Percentiles rank a stretch among this genome's conserved stretches.
Conservation (phyloP, 2,888 invertebrate genomes). For the Epistrophe grossulariae region DNA sequence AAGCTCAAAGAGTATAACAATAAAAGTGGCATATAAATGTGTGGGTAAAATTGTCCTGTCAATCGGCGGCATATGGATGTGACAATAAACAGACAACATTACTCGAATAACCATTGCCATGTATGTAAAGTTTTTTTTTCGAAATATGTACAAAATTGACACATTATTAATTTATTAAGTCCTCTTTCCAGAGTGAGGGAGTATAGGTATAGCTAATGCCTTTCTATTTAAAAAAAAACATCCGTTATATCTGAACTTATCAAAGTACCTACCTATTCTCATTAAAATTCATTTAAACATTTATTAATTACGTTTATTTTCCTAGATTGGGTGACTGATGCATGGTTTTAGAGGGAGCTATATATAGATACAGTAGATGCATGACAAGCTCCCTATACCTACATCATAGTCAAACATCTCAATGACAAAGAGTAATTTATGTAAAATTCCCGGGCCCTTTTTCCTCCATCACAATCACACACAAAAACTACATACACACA, state of each 20-base stretch:
- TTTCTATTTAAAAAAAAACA: neutral
- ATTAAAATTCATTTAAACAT: constrained; percentile 62
- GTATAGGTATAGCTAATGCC: too few relatives aligned
- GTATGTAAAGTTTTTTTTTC: too few relatives aligned
- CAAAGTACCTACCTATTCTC: constrained; percentile 19
- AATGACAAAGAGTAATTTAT: constrained; percentile 60
- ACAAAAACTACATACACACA: neutral
- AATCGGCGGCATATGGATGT: too few relatives aligned
- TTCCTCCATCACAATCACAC: neutral
- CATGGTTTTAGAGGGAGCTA: neutral
- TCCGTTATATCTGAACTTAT: neutral
- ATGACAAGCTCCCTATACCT: neutral
- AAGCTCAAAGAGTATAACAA: too few relatives aligned
- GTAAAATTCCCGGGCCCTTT: constrained; percentile 19
- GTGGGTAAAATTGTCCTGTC: too few relatives aligned
- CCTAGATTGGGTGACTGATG: constrained; percentile 11
- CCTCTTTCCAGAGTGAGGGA: too few relatives aligned
- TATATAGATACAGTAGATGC: too few relatives aligned
- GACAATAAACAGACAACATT: too few relatives aligned
- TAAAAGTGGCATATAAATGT: too few relatives aligned
- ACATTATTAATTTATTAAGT: too few relatives aligned
- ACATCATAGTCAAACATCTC: constrained; percentile 43
- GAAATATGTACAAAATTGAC: too few relatives aligned
- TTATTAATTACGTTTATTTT: constrained; percentile 66
- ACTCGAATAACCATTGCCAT: too few relatives aligned